Percentiles rank a stretch among this genome's conserved stretches.
Evolutionary conservation across 2,113 vertebrate genomes (phyloP).

Genomic region (Vanacampus margaritifer): DNA sequence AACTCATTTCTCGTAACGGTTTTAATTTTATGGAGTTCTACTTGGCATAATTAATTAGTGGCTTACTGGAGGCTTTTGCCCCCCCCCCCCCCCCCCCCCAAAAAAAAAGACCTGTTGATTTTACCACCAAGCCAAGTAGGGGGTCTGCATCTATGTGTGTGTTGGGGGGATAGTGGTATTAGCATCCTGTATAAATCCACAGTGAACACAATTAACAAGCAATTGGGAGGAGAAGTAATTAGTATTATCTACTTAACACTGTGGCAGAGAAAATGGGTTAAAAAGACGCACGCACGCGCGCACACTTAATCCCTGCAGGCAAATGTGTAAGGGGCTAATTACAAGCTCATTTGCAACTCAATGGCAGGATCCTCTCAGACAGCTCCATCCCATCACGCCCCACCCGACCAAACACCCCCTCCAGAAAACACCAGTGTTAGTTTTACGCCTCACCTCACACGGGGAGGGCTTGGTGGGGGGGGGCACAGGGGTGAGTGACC

Average conservation of each 20-base stretch:
- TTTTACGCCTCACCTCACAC: slow-evolving; percentile 37
- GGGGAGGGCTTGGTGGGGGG: neutral
- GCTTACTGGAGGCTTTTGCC: slow-evolving; percentile 56
- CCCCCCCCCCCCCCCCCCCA: no score
- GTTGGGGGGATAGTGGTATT: neutral
- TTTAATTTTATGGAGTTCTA: slow-evolving; percentile 28
- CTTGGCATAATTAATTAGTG: slow-evolving; percentile 71
- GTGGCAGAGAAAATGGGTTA: slow-evolving; percentile 64
- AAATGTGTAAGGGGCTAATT: slow-evolving; percentile 73
- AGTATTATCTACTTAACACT: slow-evolving; percentile 77
- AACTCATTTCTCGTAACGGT: neutral
- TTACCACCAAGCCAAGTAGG: slow-evolving; percentile 55
- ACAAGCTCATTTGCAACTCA: slow-evolving; percentile 75
- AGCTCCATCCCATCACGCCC: slow-evolving; percentile 46
- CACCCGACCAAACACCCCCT: slow-evolving; percentile 9
- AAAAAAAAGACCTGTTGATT: slow-evolving; percentile 69
- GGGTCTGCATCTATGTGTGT: slow-evolving; percentile 23
- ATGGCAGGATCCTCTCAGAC: slow-evolving; percentile 65
- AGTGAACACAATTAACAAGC: slow-evolving; percentile 76
- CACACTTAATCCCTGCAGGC: slow-evolving; percentile 57
- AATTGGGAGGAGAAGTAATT: slow-evolving; percentile 79
- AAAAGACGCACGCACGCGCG: slow-evolving; percentile 23
- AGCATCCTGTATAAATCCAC: slow-evolving; percentile 63
- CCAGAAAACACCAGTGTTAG: slow-evolving; percentile 29
- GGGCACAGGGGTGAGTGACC: neutral